Evolutionary conservation across 2,113 vertebrate genomes (phyloP).

Genomic region (Muntiacus reevesi): DNA sequence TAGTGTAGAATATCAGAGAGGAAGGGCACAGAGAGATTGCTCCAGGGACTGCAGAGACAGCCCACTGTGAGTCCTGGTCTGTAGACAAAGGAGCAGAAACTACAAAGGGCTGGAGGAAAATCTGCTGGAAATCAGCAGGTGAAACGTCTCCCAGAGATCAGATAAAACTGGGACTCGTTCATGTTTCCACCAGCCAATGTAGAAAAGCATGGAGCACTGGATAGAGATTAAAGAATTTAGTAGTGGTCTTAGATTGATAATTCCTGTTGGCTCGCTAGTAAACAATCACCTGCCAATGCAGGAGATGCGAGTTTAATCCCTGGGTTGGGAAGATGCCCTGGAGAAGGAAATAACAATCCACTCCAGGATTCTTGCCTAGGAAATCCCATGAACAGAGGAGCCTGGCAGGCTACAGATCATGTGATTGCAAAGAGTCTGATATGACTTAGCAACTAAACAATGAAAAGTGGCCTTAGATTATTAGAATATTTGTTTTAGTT

Average conservation of each 20-base stretch:
- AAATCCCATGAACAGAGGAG: background rate
- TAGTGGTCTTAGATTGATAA: background rate
- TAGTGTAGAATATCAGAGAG: background rate
- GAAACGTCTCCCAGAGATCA: background rate
- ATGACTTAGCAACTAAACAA: background rate
- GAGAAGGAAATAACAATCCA: background rate
- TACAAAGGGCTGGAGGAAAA: background rate
- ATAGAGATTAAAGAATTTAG: background rate
- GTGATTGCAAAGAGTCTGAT: background rate
- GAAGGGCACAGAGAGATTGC: background rate
- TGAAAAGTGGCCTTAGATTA: background rate
- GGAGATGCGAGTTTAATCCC: background rate
- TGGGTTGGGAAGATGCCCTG: background rate
- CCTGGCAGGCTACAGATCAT: background rate
- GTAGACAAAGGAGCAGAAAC: background rate
- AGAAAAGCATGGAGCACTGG: background rate
- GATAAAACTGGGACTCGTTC: background rate
- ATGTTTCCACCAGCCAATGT: background rate
- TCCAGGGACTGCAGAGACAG: background rate
- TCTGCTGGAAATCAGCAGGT: background rate
- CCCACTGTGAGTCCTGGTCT: background rate
- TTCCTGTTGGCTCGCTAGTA: background rate
- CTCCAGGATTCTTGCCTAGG: background rate
- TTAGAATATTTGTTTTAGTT: background rate
- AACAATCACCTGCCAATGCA: background rate